A percentile compares a stretch with the other conserved stretches of the same genome.
phyloP scores from a whole-genome alignment of 2,113 vertebrate species.

The Dermatemys mawii region DNA sequence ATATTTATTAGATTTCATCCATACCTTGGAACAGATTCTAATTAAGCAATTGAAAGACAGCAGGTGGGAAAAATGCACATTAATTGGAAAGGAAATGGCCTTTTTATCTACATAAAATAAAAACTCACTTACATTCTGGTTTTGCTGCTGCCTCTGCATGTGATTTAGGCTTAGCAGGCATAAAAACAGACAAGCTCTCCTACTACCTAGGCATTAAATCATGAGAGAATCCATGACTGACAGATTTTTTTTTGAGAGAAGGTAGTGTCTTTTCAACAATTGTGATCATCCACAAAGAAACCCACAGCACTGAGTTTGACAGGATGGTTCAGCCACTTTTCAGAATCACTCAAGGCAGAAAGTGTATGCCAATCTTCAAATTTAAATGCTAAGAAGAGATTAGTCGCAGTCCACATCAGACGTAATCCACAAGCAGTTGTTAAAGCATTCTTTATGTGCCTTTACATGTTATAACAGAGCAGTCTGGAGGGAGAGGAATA shows the following conservation, averaged over 20 bases:
- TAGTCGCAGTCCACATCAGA: not conserved
- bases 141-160: not conserved
- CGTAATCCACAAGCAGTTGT: not conserved
- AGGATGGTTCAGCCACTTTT: not conserved
- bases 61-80: not conserved
- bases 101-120: not conserved
- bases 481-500: rapidly evolving
- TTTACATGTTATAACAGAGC: not conserved
- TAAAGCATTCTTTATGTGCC: not conserved
- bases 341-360: not conserved
- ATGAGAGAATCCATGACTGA: not conserved
- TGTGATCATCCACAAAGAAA: not conserved
- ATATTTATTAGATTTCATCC: not conserved
- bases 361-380: not conserved
- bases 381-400: not conserved
- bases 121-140: not conserved
- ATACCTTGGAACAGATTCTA: not conserved
- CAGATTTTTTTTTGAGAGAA: not conserved
- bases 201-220: not conserved
- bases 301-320: not conserved
- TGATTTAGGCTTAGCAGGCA: not conserved
- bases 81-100: not conserved
- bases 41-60: not conserved
- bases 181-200: not conserved
- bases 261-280: not conserved